Base-by-base conservation (phyloP, 2,888 invertebrate genomes). In the Anarsia innoxiella region DNA sequence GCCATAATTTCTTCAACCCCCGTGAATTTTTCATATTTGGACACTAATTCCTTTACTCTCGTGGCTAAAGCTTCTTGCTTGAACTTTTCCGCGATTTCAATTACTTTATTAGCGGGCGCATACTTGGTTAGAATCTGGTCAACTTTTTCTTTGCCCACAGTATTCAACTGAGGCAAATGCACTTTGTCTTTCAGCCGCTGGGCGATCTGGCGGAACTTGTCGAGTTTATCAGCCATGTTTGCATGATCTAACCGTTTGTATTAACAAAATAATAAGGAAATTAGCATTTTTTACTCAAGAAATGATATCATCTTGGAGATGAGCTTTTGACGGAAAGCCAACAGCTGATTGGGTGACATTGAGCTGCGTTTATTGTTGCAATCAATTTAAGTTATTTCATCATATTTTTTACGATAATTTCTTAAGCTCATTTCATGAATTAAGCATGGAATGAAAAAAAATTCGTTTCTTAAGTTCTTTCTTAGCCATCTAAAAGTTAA, bases 1-100 rank as follows among this genome's bases (percentile, higher is more conserved):
- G 87, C 80, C 79, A 90, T 88, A 2, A 95, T 93, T 69, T 93
- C 93, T 46, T 91, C 90, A 33, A 94, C 85, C 1, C 94, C 94
- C 3, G 93, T 91, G 36, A 92, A 84, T 56, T 90, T 89, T 58
- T 92, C 93, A 71, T 93, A 93, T 71, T 85, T 87, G 15, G 66
- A 64, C 30, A 89, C 87, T 34, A 89, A 46, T 32, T 87, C 84
- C 29, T 69, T 74, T 4, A 88, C 70, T 50, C 61, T 73, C 11
- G 55, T 59, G 0, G 69, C 51, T 1, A 84, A 46, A 4, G 65
- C 56, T 19, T 74, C 72, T 11, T 71, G 63, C 52, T 71, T 80
- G 4, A 84, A 67, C 41, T 60, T 79, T 34, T 82, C 79, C 1
- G 83, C 80, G 2, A 83, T 56, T 37, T 80, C 78, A 0, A 58